A percentile compares a stretch with the other conserved stretches of the same genome.
phyloP scores from a whole-genome alignment of 2,888 invertebrate species.

The Philonicus albiceps region DNA sequence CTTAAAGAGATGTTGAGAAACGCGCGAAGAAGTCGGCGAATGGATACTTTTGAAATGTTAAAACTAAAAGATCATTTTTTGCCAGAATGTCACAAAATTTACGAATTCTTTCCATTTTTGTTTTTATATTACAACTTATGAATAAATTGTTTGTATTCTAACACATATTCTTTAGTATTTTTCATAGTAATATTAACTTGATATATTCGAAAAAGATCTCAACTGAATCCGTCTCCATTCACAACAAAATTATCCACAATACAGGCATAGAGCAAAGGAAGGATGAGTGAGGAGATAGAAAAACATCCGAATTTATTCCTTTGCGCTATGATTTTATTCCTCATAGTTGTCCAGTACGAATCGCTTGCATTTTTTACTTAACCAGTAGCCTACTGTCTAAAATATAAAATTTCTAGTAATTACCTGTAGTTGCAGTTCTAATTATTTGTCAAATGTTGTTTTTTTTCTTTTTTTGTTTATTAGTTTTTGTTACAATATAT shows the following conservation, averaged over 20 bases:
- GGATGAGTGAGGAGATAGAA: not conserved
- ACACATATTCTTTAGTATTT: not conserved
- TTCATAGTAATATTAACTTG: not conserved
- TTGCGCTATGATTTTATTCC: not conserved
- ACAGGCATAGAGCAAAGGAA: not conserved
- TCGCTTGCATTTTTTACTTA: not conserved
- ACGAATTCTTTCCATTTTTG: not conserved
- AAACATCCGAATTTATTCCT: not conserved
- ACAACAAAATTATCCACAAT: too few species aligned
- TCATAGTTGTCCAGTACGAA: not conserved
- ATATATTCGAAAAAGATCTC: too few species aligned
- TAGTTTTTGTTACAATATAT: not conserved
- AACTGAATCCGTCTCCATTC: too few species aligned
- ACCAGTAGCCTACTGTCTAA: constrained; percentile 2
- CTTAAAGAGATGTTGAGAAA: not conserved
- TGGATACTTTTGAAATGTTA: not conserved
- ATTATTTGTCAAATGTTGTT: constrained; percentile 17
- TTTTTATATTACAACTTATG: not conserved
- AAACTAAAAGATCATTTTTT: not conserved
- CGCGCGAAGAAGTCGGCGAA: not conserved
- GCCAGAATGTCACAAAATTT: not conserved
- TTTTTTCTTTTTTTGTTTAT: not conserved
- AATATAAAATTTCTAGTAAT: constrained; percentile 19
- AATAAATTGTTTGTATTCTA: not conserved
- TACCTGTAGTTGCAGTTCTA: constrained; percentile 22